phyloP scores from a whole-genome alignment of 2,888 invertebrate genomes.

The Timema cristinae region DNA sequence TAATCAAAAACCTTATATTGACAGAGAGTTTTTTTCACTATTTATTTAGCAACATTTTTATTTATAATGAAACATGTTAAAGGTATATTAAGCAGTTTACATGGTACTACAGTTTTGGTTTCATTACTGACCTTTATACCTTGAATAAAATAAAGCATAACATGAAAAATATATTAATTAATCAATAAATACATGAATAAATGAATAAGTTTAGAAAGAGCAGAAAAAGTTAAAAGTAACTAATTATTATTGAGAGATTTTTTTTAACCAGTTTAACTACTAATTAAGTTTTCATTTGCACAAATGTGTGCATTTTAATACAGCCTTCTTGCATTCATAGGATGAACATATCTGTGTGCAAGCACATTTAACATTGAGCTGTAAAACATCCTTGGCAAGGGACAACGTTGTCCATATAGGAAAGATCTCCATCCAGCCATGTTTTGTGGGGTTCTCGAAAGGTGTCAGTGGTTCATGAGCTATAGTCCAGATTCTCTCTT shows the following conservation, averaged over 20 bases:
- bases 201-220: no score
- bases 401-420: conserved; percentile 2
- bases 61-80: no score
- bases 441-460: not conserved
- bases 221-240: no score
- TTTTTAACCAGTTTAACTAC: not conserved
- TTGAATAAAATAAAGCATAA: no score
- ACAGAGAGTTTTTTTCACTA: no score
- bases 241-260: not conserved
- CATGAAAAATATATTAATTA: no score
- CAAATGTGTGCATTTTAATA: not conserved
- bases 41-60: no score
- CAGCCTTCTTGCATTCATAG: not conserved
- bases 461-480: conserved; percentile 3
- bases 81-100: no score
- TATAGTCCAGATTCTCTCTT: not conserved
- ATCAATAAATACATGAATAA: no score
- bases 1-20: no score
- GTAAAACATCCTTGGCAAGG: not conserved
- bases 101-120: no score
- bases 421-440: not conserved
- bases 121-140: no score
- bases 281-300: not conserved
- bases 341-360: not conserved
- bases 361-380: not conserved